Evolutionary conservation across 1,140 invertebrate genomes (phyloP), one percentile per base, ranked within the genome.

Genomic region (Danaus melanippus): DNA sequence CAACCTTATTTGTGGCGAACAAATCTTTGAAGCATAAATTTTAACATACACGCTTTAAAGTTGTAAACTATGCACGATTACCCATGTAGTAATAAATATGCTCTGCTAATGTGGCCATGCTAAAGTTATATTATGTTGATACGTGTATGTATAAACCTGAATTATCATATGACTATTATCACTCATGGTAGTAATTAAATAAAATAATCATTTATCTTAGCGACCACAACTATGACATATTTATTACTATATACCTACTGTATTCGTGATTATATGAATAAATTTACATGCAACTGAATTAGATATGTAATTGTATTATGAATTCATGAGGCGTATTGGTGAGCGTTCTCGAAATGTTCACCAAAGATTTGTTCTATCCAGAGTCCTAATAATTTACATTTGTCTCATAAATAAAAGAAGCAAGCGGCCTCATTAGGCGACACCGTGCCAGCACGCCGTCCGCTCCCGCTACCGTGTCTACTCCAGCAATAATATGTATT

Each of bases 1-100:
- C 84, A 86, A 84, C 69, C 77, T 86, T 86, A 86, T 86, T 86
- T 86, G 84, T 86, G 84, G 84, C 76, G 69, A 81, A 86, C 83
- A 86, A 86, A 86, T 86, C 81, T 86, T 77, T 78, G 63, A 73
- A 65, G 71, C 84, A 86, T 86, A 86, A 86, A 86, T 86, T 84
- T 79, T 62, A 84, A 47, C 67, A 57, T 84, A 82, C 81, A 83
- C 74, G 77, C 67, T 78, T 76, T 75, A 78, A 78, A 78, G 76
- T 83, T 83, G 79, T 86, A 77, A 82, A 82, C 60, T 76, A 76
- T 73, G 74, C 74, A 74, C 73, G 69, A 72, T 69, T 74, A 76
- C 64, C 65, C 60, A 66, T 62, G 62, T 53, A 64, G 56, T 62
- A 59, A 66, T 74, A 71, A 76, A 77, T 71, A 73, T 53, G 42